These are phyloP conservation scores for Mirounga angustirostris DNA, from an alignment of 2,113 vertebrate species.

Conservation along the genomic window DNA sequence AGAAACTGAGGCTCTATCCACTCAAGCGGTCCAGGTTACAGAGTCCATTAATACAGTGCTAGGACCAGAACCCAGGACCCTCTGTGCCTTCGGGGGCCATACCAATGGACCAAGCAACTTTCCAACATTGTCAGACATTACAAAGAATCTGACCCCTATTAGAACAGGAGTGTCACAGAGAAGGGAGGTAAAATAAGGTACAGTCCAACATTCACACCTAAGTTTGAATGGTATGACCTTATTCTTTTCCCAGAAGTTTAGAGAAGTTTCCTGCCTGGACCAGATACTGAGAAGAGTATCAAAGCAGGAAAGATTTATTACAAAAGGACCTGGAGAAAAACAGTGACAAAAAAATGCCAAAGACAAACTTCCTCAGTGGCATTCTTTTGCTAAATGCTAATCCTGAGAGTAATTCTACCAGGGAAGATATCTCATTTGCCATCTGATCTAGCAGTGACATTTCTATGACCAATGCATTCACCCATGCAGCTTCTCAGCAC, in stretches of 20 bases:
- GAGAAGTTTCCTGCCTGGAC: background rate
- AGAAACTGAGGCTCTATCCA: background rate
- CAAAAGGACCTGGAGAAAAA: background rate
- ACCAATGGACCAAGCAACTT: background rate
- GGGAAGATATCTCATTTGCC: background rate
- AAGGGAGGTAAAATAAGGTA: background rate
- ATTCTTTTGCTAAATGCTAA: background rate
- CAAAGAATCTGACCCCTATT: background rate
- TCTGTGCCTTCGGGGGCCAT: background rate
- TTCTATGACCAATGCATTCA: background rate
- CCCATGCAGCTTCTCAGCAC: background rate
- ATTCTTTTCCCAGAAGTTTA: background rate
- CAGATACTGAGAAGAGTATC: background rate
- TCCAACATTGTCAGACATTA: background rate
- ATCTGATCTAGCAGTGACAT: background rate
- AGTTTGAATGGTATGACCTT: background rate
- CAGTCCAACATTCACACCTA: background rate
- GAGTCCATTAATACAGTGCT: background rate
- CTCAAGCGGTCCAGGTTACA: background rate
- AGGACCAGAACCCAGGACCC: background rate
- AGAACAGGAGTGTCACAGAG: background rate
- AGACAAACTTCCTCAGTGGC: background rate
- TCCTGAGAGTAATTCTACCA: background rate
- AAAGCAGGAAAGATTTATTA: background rate
- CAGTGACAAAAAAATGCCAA: constrained; percentile 1